A percentile compares a stretch with the other conserved stretches of the same genome.
Evolutionary conservation across 2,797 vertebrate genomes (phyloP).

Genomic region (Allobates femoralis): DNA sequence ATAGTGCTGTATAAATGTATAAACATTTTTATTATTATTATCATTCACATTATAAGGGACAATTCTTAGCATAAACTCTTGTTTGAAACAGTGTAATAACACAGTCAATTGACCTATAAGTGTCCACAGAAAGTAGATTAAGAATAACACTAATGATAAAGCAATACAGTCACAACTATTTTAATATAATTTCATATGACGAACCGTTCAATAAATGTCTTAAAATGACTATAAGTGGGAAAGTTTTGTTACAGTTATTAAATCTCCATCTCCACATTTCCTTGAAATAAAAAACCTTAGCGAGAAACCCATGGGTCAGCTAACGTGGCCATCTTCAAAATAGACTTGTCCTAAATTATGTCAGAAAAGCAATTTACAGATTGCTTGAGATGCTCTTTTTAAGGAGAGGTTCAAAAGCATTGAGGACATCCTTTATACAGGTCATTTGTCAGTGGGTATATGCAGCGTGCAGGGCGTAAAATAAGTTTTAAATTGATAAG

Average conservation of each 20-base stretch:
- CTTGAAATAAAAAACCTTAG: slow-evolving; percentile 24
- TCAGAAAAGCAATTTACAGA: slow-evolving; percentile 26
- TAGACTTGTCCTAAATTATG: slow-evolving; percentile 34
- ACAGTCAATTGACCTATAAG: too few species aligned
- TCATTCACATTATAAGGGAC: too few species aligned
- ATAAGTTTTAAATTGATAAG: slow-evolving; percentile 58
- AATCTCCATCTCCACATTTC: slow-evolving; percentile 10
- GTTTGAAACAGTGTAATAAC: too few species aligned
- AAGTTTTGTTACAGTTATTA: slow-evolving; percentile 1
- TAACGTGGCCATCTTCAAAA: slow-evolving; percentile 24
- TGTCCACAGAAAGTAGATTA: not conserved
- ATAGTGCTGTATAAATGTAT: too few species aligned
- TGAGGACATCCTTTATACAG: slow-evolving; percentile 50
- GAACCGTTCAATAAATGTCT: not conserved
- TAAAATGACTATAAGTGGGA: slow-evolving; percentile 11
- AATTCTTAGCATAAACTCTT: not conserved
- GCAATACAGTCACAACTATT: not conserved
- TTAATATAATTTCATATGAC: not conserved
- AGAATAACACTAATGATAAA: not conserved
- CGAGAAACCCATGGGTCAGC: slow-evolving; percentile 34
- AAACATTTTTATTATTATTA: too few species aligned
- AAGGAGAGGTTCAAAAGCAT: slow-evolving; percentile 1
- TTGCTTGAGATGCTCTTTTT: slow-evolving; percentile 28
- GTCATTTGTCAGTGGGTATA: slow-evolving; percentile 52
- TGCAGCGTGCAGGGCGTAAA: slow-evolving; percentile 41